Evolutionary conservation across 2,113 vertebrate genomes (phyloP).

Genomic region (Strix uralensis): DNA sequence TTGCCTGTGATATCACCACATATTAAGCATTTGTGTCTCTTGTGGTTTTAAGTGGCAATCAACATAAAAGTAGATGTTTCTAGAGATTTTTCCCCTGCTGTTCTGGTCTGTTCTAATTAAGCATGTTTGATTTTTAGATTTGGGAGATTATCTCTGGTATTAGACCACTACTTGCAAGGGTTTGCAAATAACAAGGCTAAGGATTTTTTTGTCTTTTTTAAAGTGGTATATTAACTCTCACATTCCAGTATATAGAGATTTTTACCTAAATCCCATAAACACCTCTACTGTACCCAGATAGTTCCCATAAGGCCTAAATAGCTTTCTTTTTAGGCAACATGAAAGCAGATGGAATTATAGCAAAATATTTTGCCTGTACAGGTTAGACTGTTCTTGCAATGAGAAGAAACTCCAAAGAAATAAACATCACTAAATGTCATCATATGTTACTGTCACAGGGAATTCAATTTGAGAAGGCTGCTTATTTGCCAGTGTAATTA

Average conservation of each 20-base stretch:
- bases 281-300: not conserved
- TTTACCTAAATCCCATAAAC: not conserved
- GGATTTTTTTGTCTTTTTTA: not conserved
- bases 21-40: not conserved
- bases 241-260: not conserved
- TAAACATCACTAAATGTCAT: not conserved
- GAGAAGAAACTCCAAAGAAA: not conserved
- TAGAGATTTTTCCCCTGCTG: not conserved
- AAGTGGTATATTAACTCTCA: not conserved
- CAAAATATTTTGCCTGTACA: not conserved
- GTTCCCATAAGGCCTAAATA: not conserved
- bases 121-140: not conserved
- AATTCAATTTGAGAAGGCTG: conserved; percentile 41
- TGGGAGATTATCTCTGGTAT: conserved; percentile 26
- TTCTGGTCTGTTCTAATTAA: conserved; percentile 11
- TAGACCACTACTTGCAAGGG: not conserved
- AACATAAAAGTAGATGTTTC: not conserved
- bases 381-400: not conserved
- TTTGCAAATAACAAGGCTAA: not conserved
- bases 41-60: not conserved
- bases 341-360: not conserved
- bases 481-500: conserved; percentile 55
- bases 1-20: not conserved
- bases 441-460: conserved; percentile 2
- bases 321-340: not conserved